Conservation (phyloP, 2,113 vertebrate species). For the Arvicanthis niloticus region DNA sequence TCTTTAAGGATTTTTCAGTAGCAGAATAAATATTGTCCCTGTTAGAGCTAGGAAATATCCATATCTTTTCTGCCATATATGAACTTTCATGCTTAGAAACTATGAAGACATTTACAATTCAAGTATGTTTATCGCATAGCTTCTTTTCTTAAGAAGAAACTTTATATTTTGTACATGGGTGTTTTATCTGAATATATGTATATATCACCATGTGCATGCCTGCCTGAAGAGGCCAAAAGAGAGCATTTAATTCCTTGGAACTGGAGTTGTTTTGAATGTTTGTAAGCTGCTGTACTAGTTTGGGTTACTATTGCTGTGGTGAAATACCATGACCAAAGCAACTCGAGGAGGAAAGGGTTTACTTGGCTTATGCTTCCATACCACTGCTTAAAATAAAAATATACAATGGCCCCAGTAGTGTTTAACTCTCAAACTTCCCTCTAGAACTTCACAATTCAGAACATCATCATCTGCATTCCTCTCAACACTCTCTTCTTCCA, state of each 20-base stretch:
- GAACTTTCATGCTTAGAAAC: background rate
- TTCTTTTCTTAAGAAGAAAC: background rate
- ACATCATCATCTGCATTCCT: background rate
- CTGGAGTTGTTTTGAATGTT: background rate
- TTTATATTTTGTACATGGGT: background rate
- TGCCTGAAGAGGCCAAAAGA: background rate
- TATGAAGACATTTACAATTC: background rate
- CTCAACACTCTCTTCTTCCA: background rate
- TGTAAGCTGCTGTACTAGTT: background rate
- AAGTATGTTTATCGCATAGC: background rate
- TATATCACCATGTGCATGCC: no score
- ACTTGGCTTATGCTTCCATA: background rate
- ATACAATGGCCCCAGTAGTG: background rate
- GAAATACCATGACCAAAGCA: background rate
- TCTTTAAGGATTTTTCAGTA: slow-evolving; percentile 41
- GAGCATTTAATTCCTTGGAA: background rate
- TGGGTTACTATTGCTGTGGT: background rate
- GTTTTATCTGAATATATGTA: background rate
- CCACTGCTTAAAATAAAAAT: background rate
- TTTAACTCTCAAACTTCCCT: background rate
- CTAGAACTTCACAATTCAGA: background rate
- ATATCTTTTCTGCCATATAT: slow-evolving; percentile 17
- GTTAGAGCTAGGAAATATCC: slow-evolving; percentile 34
- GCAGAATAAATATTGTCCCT: slow-evolving; percentile 42
- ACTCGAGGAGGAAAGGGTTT: background rate